Evolutionary conservation across 2,113 vertebrate genomes (phyloP), one percentile per base, ranked within the genome.

Genomic region (Oxygymnocypris stewartii): DNA sequence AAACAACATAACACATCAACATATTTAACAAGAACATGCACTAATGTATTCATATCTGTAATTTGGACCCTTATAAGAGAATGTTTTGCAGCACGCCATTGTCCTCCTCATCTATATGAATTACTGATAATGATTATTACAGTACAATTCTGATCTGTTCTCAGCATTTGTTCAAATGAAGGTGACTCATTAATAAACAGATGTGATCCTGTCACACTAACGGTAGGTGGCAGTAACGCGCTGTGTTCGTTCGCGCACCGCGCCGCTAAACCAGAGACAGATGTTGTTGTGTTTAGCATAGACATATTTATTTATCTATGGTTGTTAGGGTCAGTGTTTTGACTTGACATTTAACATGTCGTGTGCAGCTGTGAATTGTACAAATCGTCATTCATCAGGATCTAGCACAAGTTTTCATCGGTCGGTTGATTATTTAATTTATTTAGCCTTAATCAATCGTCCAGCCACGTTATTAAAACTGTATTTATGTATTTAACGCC

Each of bases 381-480:
- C 35, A 40, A 74, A 74, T 74, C 71, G 71, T 23, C 20, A 20
- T 8, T 74, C 71, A 42, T 10, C 71, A 74, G 37, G 71, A 20
- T 42, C 71, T 37, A 42, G 37, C n/a, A 42, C 40, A 42, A 74
- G 71, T 42, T 74, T 74, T n/a, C 71, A 74, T 74, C 71, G 71
- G 71, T 74, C 37, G 37, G 71, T 74, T 74, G 35, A 37, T 42
- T 12, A 42, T n/a, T 69, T 1, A 4, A 69, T 69, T 8, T 18
- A 69, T 69, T 69, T 35, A 35, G 6, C 35, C 65, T 69, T 31
- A 69, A 8, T 69, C 35, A 69, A 37, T 31, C 31, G 28, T 69
- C 65, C 28, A 18, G 65, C 16, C 28, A 69, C 31, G 2, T 69
- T 69, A 20, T 74, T 40, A 74, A 73, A 73, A 11, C 69, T 23